Evolutionary conservation across 2,888 invertebrate species (phyloP), one percentile per base, ranked within the genome.

Genomic region (Drosophila rellima): DNA sequence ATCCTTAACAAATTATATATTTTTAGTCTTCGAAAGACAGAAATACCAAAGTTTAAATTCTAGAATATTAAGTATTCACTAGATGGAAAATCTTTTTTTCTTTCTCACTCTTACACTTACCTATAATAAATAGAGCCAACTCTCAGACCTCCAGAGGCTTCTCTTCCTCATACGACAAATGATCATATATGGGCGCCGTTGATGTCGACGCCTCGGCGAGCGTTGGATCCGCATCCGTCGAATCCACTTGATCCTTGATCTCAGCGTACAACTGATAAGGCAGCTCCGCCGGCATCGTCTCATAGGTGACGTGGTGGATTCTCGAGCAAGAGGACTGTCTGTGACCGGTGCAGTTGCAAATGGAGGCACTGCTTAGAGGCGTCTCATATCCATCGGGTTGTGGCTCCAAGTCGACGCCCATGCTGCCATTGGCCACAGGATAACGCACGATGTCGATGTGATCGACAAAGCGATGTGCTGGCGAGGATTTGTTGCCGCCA

Each of bases 191-290:
- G 23, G 86, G 69, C n/a, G 72, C 76, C 2, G 69, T 70, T 8
- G 71, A 18, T 0, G 17, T 20, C 1, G 51, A 15, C 5, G 37
- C 18, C 2, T 33, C 52, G 0, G 7, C 51, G 0, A 55, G 29
- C 5, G 15, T 20, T n/a, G 13, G 35, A 1, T 64, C 55, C 11
- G 33, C 17, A 0, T 57, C 69, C 2, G 37, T 4, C 1, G 18
- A 39, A 6, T 68, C 78, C 0, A 35, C 18, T 20, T 59, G 65
- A 45, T 88, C 89, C 51, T 88, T 86, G 50, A 92, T 91, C 81
- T 92, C 91, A 3, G 92, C 84, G 50, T 92, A 92, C 3, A 92
- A 70, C 56, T 86, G 87, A 55, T 85, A 88, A 0, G 91, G 89
- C 51, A 80, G 61, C 39, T 90, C 90, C 29, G 65, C 70, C 44